These are phyloP conservation scores for Illadopsis cleaveri DNA, from an alignment of 2,113 vertebrate species.

Conservation along the genomic window DNA sequence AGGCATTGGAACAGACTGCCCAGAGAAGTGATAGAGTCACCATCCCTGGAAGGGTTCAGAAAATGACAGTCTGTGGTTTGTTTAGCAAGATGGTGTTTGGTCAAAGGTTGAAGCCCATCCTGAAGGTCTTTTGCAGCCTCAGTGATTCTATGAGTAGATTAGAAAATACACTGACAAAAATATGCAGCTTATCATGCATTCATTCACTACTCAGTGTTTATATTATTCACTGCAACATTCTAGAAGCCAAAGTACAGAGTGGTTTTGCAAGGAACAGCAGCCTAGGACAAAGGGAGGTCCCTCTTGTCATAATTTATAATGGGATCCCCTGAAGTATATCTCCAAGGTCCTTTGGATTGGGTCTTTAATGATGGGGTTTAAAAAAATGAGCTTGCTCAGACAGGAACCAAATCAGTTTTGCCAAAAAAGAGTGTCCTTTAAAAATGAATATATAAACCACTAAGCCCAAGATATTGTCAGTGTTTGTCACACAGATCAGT, in stretches of 20 bases:
- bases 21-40: not conserved
- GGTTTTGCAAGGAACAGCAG: not conserved
- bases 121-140: not conserved
- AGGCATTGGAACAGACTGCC: not conserved
- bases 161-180: not conserved
- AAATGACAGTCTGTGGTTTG: not conserved
- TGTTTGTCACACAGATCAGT: not conserved
- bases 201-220: not conserved
- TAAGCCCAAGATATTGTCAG: not conserved
- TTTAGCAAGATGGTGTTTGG: not conserved
- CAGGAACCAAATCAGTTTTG: not conserved
- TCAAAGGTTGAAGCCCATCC: not conserved
- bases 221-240: not conserved
- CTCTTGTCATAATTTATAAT: not conserved
- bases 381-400: not conserved
- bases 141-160: not conserved
- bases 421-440: not conserved
- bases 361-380: not conserved
- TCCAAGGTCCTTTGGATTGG: not conserved
- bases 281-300: not conserved
- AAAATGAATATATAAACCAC: not conserved
- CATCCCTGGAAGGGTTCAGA: not conserved
- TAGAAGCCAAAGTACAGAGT: not conserved
- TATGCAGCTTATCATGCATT: accelerated
- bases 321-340: not conserved